Conservation (phyloP, 2,113 vertebrate species). For the Cacatua alba region DNA sequence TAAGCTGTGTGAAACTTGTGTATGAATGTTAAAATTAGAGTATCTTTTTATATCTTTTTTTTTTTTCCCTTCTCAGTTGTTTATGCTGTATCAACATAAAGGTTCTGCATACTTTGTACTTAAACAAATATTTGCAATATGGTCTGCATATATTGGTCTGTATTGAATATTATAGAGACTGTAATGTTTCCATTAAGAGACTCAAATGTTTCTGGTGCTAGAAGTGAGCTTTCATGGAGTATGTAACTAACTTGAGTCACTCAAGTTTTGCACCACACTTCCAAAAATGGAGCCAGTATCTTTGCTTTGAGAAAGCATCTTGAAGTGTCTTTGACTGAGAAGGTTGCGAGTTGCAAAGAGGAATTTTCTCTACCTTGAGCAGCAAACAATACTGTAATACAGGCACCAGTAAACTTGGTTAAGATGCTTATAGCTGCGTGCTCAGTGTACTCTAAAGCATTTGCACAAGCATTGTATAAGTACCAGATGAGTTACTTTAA, state of each 20-base stretch:
- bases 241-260: neutral
- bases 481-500: neutral
- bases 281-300: neutral
- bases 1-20: neutral
- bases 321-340: neutral
- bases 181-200: neutral
- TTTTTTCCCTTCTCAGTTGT: neutral
- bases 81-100: neutral
- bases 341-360: neutral
- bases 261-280: neutral
- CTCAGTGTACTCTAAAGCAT: neutral
- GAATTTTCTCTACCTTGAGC: neutral
- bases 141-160: neutral
- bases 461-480: fast-evolving
- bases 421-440: fast-evolving
- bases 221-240: neutral
- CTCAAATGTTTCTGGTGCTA: neutral
- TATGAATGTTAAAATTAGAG: neutral
- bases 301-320: neutral
- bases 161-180: neutral
- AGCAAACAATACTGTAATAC: neutral
- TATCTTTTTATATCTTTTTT: too few relatives aligned
- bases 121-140: neutral
- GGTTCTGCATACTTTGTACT: neutral
- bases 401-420: neutral